Base-by-base conservation (phyloP, 2,797 vertebrate species). In the Pangasius sanitwongsei region DNA sequence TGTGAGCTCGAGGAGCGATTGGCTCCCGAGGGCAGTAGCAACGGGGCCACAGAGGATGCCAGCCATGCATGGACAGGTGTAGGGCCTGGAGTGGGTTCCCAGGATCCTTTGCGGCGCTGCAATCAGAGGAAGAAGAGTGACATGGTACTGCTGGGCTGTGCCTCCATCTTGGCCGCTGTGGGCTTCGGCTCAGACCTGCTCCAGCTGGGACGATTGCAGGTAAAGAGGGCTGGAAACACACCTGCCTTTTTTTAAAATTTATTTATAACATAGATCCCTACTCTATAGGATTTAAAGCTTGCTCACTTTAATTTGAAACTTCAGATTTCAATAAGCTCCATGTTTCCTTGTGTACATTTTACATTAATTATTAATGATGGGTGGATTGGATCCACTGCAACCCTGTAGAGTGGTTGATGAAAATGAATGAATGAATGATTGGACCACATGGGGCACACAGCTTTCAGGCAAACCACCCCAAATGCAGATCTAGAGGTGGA, bases 151-250 rank as follows among this genome's bases (percentile, higher is more conserved):
- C 86, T 98, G 91, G 94, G 97, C 67, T 98, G 97, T 0, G 97
- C 97, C 55, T 96, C 97, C n/a, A 88, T 98, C 87, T 94, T 98
- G n/a, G 96, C 97, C 0, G 96, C 97, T 0, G 96, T 98, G 23
- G 97, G 93, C 11, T 94, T 98, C 7, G 97, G 98, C 0, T 95
- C 95, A 0, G 97, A 97, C 87, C 94, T 98, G 88, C 91, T 95
- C 0, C 97, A 97, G 91, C 93, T 96, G 78, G 97, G 97, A 8
- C 95, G 93, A 41, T 91, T 95, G 2, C 96, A 97, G 91, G 94
- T 97, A 90, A 74, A 7, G 18, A 34, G 2, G n/a, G 20, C 12
- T n/a, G 25, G 70, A 53, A 50, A n/a, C 44, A 50, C 74, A n/a
- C 25, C 25, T n/a, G 25, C 5, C 44, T 44, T 44, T 44, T 44